Percentiles rank a stretch among this genome's conserved stretches.
Conservation (phyloP, 2,888 invertebrate species). For the Oscheius sp. region DNA sequence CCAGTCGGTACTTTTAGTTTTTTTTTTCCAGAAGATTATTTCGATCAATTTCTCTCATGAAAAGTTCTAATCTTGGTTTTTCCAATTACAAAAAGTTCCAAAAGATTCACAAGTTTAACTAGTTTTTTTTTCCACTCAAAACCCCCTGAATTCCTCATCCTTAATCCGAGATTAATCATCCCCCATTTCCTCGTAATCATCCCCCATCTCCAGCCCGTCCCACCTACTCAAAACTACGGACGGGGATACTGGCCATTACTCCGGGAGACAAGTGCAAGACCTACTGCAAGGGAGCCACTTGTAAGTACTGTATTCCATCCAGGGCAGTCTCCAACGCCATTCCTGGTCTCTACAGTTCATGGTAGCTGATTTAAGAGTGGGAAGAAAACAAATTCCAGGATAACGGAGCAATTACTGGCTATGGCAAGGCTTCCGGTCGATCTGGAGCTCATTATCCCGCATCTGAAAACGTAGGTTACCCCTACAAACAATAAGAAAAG, state of each 20-base stretch:
- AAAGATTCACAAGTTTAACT: neutral
- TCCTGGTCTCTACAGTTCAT: conserved; percentile 85
- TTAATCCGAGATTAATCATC: no score
- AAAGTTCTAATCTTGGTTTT: no score
- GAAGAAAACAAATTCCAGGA: conserved; percentile 78
- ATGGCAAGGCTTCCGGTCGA: conserved; percentile 87
- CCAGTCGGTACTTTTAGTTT: neutral
- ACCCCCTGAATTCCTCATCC: neutral
- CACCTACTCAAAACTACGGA: conserved; percentile 54
- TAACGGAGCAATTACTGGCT: conserved; percentile 87
- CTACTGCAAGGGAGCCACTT: conserved; percentile 86
- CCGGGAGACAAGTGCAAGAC: conserved; percentile 74
- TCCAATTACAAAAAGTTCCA: no score
- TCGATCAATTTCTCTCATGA: no score
- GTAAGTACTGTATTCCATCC: conserved; percentile 82
- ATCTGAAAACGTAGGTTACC: conserved; percentile 80
- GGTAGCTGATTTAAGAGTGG: conserved; percentile 78
- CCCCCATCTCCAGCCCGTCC: conserved; percentile 49
- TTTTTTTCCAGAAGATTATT: no score
- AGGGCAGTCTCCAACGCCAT: conserved; percentile 79
- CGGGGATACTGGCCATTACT: conserved; percentile 54
- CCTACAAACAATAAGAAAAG: neutral
- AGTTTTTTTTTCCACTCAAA: neutral
- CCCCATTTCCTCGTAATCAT: no score
- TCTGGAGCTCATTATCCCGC: conserved; percentile 83